Conservation (phyloP, 2,113 vertebrate species). For the Oxyura jamaicensis region DNA sequence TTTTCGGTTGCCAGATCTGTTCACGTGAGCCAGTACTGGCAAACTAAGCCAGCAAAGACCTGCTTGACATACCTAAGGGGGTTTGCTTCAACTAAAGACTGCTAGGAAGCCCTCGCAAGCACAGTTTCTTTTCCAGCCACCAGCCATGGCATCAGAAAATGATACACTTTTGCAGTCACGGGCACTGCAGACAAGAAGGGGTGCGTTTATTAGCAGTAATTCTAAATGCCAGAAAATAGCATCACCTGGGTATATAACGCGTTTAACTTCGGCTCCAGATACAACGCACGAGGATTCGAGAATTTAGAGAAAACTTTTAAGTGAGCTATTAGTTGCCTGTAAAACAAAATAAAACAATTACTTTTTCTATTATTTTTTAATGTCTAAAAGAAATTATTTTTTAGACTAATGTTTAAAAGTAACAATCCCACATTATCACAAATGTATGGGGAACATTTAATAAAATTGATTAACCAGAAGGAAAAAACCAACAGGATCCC, state of each 20-base stretch:
- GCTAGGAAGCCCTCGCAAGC: not conserved
- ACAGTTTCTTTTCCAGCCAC: not conserved
- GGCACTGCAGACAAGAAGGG: not conserved
- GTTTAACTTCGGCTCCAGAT: slow-evolving; percentile 86
- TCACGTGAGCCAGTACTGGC: not conserved
- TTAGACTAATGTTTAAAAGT: not conserved
- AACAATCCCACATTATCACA: not conserved
- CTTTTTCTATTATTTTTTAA: not conserved
- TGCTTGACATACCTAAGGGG: not conserved
- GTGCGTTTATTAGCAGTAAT: not conserved
- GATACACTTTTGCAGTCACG: not conserved
- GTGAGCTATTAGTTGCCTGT: slow-evolving; percentile 90
- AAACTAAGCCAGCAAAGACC: not conserved
- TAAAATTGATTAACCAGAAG: not conserved
- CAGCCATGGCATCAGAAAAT: not conserved
- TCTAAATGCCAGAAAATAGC: not conserved
- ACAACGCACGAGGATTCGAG: slow-evolving; percentile 90
- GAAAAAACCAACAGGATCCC: not conserved
- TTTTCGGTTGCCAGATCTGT: not conserved
- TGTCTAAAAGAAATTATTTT: no score
- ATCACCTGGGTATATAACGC: slow-evolving; percentile 90
- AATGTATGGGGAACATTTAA: not conserved
- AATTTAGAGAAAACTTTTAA: slow-evolving; percentile 94
- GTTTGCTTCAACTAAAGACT: not conserved
- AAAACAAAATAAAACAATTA: slow-evolving; percentile 22